Conservation (phyloP, 2,888 invertebrate species). For the Lucinisca nassula region DNA sequence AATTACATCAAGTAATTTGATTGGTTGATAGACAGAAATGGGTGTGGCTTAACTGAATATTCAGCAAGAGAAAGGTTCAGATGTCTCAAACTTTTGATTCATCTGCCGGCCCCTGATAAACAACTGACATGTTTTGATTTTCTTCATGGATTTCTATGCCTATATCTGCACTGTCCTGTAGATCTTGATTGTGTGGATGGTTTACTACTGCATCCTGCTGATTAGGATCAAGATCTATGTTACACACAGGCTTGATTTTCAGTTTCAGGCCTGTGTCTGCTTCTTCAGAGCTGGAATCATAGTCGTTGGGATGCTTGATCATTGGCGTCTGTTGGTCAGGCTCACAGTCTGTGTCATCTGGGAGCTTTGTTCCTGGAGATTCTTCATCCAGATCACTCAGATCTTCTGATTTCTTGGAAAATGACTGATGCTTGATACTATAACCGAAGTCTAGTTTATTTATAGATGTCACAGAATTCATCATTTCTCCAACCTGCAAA, state of each 20-base stretch:
- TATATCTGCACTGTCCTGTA: neutral
- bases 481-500: slow-evolving; percentile 76
- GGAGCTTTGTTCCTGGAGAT: slow-evolving; percentile 43
- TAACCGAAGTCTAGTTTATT: slow-evolving; percentile 72
- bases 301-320: neutral
- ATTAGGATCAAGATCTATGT: neutral
- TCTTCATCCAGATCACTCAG: slow-evolving; percentile 57
- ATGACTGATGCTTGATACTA: neutral
- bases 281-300: neutral
- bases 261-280: neutral
- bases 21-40: no score
- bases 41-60: no score
- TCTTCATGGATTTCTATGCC: neutral
- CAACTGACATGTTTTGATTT: neutral
- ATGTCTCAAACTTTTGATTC: slow-evolving; percentile 9
- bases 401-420: neutral
- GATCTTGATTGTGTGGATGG: neutral
- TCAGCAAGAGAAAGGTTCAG: no score
- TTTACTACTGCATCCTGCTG: neutral
- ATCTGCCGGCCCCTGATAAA: neutral
- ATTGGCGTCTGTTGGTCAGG: slow-evolving; percentile 25
- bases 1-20: no score
- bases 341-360: slow-evolving; percentile 44
- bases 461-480: slow-evolving; percentile 75
- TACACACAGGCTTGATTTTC: neutral